Percentiles rank a stretch among this genome's conserved stretches.
phyloP scores from a whole-genome alignment of 2,113 vertebrate species.

The Gymnogyps californianus region DNA sequence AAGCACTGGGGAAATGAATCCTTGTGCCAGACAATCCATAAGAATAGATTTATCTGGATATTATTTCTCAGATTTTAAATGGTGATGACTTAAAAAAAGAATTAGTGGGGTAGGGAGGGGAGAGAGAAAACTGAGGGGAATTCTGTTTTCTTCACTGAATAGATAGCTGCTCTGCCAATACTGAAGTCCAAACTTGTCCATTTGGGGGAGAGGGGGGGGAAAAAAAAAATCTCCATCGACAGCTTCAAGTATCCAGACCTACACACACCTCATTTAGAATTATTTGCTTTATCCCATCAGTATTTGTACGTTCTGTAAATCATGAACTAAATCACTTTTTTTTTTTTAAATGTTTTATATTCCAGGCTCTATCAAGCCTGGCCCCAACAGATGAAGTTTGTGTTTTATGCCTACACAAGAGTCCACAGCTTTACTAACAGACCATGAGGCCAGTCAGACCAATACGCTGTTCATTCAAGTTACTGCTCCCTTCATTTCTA shows the following conservation, averaged over 20 bases:
- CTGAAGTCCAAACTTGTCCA: neutral
- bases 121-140: neutral
- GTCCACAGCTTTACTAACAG: neutral
- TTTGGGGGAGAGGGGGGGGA: neutral
- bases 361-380: neutral
- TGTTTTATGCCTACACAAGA: neutral
- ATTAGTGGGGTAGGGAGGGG: neutral
- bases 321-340: neutral
- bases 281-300: neutral
- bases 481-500: neutral
- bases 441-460: neutral
- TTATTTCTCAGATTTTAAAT: constrained; percentile 6
- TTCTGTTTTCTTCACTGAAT: neutral
- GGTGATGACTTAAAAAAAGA: neutral
- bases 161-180: neutral
- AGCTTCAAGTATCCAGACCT: constrained; percentile 1
- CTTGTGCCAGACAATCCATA: constrained; percentile 28
- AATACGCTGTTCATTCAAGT: neutral
- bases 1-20: constrained; percentile 40
- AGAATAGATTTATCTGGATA: constrained; percentile 19
- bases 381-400: neutral
- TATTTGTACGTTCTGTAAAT: neutral
- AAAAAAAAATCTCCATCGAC: neutral
- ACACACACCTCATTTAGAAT: neutral
- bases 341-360: neutral